Conservation (phyloP, 1,140 invertebrate species). For the Belonocnema kinseyi region DNA sequence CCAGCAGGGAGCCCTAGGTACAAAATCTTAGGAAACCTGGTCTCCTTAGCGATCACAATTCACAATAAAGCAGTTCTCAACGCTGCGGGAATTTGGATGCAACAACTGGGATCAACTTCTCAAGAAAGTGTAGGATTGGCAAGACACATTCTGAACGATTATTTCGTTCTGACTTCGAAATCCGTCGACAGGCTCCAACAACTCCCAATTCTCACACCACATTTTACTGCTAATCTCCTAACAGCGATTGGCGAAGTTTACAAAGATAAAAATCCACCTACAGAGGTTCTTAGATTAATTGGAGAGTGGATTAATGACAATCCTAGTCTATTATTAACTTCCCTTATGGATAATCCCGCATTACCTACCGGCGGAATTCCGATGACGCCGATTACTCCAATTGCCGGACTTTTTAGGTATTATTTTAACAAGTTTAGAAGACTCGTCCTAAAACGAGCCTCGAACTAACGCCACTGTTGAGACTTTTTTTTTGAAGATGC, state of each 20-base stretch:
- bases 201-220: conserved; percentile 82
- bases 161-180: conserved; percentile 83
- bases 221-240: conserved; percentile 88
- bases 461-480: too few relatives aligned
- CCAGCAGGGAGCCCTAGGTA: conserved; percentile 81
- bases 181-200: conserved; percentile 80
- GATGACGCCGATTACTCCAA: conserved; percentile 88
- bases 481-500: too few relatives aligned
- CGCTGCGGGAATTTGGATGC: conserved; percentile 89
- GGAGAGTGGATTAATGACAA: conserved; percentile 77
- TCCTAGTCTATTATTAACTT: conserved; percentile 82
- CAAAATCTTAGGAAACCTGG: conserved; percentile 85
- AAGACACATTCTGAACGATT: conserved; percentile 85
- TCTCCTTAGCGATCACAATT: conserved; percentile 85
- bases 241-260: conserved; percentile 89
- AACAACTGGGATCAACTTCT: conserved; percentile 88
- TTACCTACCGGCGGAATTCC: conserved; percentile 86
- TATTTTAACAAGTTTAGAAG: background rate
- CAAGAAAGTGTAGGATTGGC: conserved; percentile 82
- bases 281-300: conserved; percentile 64
- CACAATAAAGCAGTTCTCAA: conserved; percentile 83
- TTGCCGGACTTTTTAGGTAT: conserved; percentile 82
- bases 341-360: conserved; percentile 81
- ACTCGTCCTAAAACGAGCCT: too few relatives aligned
- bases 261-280: conserved; percentile 69